Base-by-base conservation (phyloP, 2,797 vertebrate genomes). In the Enteromius mattozi region DNA sequence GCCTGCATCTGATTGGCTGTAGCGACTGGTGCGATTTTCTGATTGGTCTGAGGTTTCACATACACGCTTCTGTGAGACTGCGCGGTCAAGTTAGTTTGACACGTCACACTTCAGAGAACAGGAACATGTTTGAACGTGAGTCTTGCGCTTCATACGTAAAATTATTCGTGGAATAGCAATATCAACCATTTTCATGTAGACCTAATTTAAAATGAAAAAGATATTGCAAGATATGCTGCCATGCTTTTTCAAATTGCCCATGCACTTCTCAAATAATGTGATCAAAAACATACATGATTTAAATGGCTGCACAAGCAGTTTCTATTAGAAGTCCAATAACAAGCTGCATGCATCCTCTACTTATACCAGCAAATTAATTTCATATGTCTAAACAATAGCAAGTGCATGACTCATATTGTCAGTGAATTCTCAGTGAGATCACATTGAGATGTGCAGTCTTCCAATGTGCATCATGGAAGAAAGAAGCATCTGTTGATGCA, bases 81-180 rank as follows among this genome's bases (percentile, higher is more conserved):
- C 19, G 17, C 10, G 2, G 49, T 85, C 86, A 90, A 54, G 93
- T 21, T 94, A 88, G 93, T 91, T 92, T 93, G 94, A 87, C 81
- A 61, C 2, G 54, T 76, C 81, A 63, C 65, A 21, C 37, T 33
- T 66, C 16, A 17, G 6, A 24, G 10, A 4, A 65, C n/a, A 37
- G 42, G 7, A 12, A 37, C 7, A 6, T 82, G 16, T 30, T 69
- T 19, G 9, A 30, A 42, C 9, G 7, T 8, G 5, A 51, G 3
- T 27, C 9, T 47, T 40, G 35, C 24, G 8, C 21, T 76, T 68
- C 65, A 14, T 14, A 40, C 37, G 21, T 54, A 81, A 47, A 13
- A 33, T 37, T 4, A 13, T 68, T 37, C 1, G 14, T 54, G 14
- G 40, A 72, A 33, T 45, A 21, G 61, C 3, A 59, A 5, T 71